A percentile compares a stretch with the other conserved stretches of the same genome.
Evolutionary conservation across 2,113 vertebrate species (phyloP).

Genomic region (Gavia stellata): DNA sequence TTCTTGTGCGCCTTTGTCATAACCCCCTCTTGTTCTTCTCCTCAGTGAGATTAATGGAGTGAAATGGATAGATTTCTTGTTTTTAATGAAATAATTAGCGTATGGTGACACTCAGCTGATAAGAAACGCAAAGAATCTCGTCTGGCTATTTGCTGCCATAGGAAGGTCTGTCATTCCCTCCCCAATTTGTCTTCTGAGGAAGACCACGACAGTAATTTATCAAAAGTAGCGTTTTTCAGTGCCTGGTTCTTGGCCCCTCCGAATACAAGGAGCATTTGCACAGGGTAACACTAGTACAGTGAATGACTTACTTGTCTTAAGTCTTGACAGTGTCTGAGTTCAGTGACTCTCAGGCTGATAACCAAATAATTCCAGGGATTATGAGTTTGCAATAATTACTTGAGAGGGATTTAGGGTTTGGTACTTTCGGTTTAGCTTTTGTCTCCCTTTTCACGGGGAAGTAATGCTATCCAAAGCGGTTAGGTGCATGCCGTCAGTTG

Average conservation of each 20-base stretch:
- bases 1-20: background rate
- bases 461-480: background rate
- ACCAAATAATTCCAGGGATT: background rate
- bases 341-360: background rate
- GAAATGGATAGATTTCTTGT: background rate
- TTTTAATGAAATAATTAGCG: background rate
- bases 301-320: conserved; percentile 1
- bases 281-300: background rate
- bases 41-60: background rate
- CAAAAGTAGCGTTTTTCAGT: background rate
- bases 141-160: background rate
- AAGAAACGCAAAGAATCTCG: background rate
- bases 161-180: background rate
- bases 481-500: background rate
- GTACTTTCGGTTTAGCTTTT: conserved; percentile 11
- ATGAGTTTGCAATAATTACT: background rate
- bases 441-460: background rate
- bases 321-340: background rate
- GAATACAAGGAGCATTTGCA: background rate
- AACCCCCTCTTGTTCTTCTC: background rate
- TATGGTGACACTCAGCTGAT: background rate
- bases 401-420: background rate
- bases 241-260: background rate
- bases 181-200: background rate
- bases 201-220: background rate